Base-by-base conservation (phyloP, 2,797 vertebrate species). In the Coregonus ussuriensis region DNA sequence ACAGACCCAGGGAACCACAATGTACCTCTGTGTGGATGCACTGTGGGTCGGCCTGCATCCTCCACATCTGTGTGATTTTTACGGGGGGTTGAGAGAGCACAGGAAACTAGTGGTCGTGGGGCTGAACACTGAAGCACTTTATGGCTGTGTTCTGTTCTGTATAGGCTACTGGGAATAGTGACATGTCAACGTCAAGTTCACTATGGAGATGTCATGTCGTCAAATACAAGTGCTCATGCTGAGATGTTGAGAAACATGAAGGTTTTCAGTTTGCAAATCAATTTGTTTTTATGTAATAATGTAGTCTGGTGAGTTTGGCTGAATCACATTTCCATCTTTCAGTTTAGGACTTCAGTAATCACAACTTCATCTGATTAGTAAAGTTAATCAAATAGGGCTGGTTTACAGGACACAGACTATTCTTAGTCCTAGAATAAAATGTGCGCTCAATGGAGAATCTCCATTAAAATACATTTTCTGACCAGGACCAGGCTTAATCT, bases 11-110 rank as follows among this genome's bases (percentile, higher is more conserved):
- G 41, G 83, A 73, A 80, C 84, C 88, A 94, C 92, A 93, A 92
- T 93, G 88, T 82, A 85, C 85, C 88, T 93, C 91, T 92, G 88
- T 94, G 81, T 86, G 51, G n/a, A 35, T 62, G 63, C 21, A 25
- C 18, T 91, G 80, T 81, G 85, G 79, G 79, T 9, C 84, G 84
- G 87, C 89, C 75, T 86, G 86, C 77, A 77, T 83, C 82, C 85
- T 83, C 85, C 87, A 93, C 92, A 94, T 93, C 90, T 93, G 93
- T 91, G 90, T 88, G 85, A 93, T 59, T n/a, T 93, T 93, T 93
- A 91, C 83, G 82, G 91, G 91, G 84, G 76, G 87, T 84, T 79
- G 81, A 79, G 80, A 89, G 51, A 91, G 88, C 86, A 90, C 90
- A 92, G 90, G 91, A 94, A 94, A 91, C 89, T n/a, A 82, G 68